These are phyloP conservation scores for Coregonus ussuriensis DNA, from an alignment of 2,797 vertebrate species.

Conservation along the genomic window DNA sequence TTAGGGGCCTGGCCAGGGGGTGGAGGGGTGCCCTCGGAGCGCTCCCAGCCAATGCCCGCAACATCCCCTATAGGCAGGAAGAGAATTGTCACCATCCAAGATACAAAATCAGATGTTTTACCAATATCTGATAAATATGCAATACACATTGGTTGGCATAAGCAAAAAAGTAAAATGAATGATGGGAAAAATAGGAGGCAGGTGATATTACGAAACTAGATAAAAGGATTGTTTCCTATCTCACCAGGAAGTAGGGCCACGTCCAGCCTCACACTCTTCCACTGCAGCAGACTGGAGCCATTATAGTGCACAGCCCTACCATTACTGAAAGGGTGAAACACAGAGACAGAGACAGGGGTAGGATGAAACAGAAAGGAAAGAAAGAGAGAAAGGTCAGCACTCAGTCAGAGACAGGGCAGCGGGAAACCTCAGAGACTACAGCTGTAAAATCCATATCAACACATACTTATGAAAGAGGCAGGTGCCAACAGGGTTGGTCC, in stretches of 20 bases:
- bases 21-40: slow-evolving; percentile 92
- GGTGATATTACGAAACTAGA: not conserved
- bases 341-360: slow-evolving; percentile 23
- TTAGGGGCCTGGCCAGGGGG: slow-evolving; percentile 95
- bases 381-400: slow-evolving; percentile 45
- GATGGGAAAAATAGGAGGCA: not conserved
- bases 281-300: slow-evolving; percentile 97
- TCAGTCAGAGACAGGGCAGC: slow-evolving; percentile 39
- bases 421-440: not conserved
- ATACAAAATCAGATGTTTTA: not conserved
- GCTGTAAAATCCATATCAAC: slow-evolving; percentile 4
- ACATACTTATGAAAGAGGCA: slow-evolving; percentile 99
- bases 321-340: slow-evolving; percentile 77
- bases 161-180: slow-evolving; percentile 18
- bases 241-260: slow-evolving; percentile 94
- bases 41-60: slow-evolving; percentile 98
- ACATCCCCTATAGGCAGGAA: slow-evolving; percentile 81
- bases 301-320: slow-evolving; percentile 98
- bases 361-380: not conserved
- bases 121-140: not conserved
- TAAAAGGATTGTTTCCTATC: slow-evolving; percentile 48
- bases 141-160: not conserved
- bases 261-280: slow-evolving; percentile 97
- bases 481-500: slow-evolving; percentile 99
- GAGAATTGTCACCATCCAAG: not conserved